phyloP scores from a whole-genome alignment of 2,888 invertebrate species.

The Dromius quadrimaculatus region DNA sequence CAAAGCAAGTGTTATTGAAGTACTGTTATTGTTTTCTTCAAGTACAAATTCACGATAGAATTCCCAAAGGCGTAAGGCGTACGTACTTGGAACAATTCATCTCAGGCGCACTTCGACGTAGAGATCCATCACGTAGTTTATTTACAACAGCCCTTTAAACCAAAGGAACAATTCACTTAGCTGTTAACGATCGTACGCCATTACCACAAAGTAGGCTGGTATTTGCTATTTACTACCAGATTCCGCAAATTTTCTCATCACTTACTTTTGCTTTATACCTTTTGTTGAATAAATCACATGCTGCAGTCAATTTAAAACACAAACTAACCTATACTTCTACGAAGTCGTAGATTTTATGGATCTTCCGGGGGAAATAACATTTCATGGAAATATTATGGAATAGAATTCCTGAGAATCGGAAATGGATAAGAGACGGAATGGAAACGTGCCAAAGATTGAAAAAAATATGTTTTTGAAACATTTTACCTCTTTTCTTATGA shows the following conservation, averaged over 20 bases:
- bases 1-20: too few relatives aligned
- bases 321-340: too few relatives aligned
- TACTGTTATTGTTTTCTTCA: too few relatives aligned
- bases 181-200: conserved; percentile 40
- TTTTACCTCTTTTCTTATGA: too few relatives aligned
- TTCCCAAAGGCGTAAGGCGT: neutral
- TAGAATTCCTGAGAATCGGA: too few relatives aligned
- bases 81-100: conserved; percentile 31
- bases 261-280: neutral
- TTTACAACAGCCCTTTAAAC: conserved; percentile 35
- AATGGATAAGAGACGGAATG: too few relatives aligned
- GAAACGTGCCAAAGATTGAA: too few relatives aligned
- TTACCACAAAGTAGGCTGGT: conserved; percentile 30
- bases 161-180: conserved; percentile 46
- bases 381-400: too few relatives aligned
- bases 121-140: conserved; percentile 38
- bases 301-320: too few relatives aligned
- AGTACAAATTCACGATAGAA: neutral
- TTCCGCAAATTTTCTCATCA: conserved; percentile 9
- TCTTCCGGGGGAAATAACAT: too few relatives aligned
- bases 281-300: neutral
- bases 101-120: conserved; percentile 10
- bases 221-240: conserved; percentile 26
- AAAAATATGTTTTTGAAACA: too few relatives aligned
- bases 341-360: too few relatives aligned